These are phyloP conservation scores for Hyaena hyaena DNA, from an alignment of 2,113 vertebrate species.

Conservation along the genomic window DNA sequence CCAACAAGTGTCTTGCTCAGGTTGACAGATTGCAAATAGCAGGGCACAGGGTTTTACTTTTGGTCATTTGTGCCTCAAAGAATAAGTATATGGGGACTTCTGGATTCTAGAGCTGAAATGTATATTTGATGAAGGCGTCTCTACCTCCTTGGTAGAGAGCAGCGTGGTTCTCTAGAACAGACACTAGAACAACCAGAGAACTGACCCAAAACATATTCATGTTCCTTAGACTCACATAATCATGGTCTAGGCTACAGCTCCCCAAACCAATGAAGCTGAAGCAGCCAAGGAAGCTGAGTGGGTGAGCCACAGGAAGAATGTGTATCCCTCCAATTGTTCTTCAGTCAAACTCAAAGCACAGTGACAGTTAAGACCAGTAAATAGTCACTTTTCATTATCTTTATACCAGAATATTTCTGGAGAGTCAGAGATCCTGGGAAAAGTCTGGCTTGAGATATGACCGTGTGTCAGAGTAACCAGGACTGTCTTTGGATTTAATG, in stretches of 20 bases:
- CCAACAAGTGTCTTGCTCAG: neutral
- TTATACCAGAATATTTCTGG: neutral
- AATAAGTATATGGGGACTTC: neutral
- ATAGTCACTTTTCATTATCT: neutral
- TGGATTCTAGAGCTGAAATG: conserved; percentile 6
- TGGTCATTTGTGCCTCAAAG: neutral
- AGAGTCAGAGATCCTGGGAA: neutral
- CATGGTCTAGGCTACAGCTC: neutral
- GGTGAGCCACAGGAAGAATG: neutral
- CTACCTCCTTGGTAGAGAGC: neutral
- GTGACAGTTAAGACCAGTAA: neutral
- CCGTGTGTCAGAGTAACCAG: neutral
- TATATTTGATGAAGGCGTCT: neutral
- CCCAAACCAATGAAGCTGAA: neutral
- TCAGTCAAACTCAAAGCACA: neutral
- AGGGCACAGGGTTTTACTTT: neutral
- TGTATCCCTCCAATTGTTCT: neutral
- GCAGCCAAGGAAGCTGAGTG: neutral
- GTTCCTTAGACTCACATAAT: neutral
- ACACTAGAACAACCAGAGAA: neutral
- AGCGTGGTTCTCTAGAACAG: neutral
- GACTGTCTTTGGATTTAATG: neutral
- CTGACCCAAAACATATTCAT: neutral
- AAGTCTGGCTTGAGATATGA: neutral
- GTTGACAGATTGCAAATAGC: neutral